These are phyloP conservation scores for Setipinna tenuifilis DNA, from an alignment of 2,797 vertebrate genomes.

Conservation along the genomic window DNA sequence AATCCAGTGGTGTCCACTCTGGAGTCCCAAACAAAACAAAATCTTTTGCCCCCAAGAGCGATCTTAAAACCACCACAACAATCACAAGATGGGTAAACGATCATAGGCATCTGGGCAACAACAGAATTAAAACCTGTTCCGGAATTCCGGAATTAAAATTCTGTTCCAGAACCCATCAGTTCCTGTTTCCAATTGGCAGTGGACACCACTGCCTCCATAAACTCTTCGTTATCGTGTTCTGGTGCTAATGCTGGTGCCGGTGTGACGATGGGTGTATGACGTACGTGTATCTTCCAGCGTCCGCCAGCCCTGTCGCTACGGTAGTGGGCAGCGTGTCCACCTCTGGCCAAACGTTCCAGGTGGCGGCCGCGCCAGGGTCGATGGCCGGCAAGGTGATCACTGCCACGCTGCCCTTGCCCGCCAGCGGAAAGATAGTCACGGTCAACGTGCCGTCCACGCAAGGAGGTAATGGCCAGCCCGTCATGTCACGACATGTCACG, in stretches of 20 bases:
- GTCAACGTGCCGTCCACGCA: conserved; percentile 90
- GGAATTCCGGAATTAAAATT: neutral
- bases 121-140: neutral
- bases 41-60: neutral
- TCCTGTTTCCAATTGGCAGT: conserved; percentile 40
- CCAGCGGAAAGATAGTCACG: conserved; percentile 97
- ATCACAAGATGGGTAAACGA: neutral
- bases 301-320: conserved; percentile 84
- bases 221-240: conserved; percentile 59
- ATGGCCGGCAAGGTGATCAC: conserved; percentile 92
- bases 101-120: neutral
- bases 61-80: neutral
- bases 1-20: conserved; percentile 62
- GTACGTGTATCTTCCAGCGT: conserved; percentile 81
- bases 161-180: neutral
- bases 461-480: conserved; percentile 81
- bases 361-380: conserved; percentile 87
- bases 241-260: no score
- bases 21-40: neutral
- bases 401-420: conserved; percentile 88
- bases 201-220: conserved; percentile 64
- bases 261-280: conserved; percentile 4
- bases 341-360: conserved; percentile 90
- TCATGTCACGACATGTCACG: no score
- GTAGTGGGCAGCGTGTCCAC: conserved; percentile 83